Percentiles rank a stretch among this genome's conserved stretches.
These are phyloP conservation scores for Monarcha castaneiventris DNA, from an alignment of 2,113 vertebrate species.

Conservation along the genomic window DNA sequence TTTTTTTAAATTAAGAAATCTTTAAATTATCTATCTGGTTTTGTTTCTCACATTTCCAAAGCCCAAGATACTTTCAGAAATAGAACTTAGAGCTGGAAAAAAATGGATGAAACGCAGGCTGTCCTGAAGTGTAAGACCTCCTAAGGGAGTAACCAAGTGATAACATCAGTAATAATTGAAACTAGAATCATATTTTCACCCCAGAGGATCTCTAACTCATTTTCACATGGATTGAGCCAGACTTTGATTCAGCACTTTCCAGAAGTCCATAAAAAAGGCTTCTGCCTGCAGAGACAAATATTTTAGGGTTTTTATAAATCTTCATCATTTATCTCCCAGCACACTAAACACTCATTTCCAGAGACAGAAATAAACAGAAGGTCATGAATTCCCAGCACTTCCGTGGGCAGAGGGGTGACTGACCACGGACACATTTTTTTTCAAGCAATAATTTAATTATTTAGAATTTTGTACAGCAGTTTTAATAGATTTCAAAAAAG, in stretches of 20 bases:
- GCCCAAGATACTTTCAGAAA: not conserved
- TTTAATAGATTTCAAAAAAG: not conserved
- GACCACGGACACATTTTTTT: not conserved
- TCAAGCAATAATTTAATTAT: not conserved
- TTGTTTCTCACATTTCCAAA: conserved; percentile 2
- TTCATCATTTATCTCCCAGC: not conserved
- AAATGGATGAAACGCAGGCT: not conserved
- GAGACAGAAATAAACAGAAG: not conserved
- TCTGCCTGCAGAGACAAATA: not conserved
- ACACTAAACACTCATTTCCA: not conserved
- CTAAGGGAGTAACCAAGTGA: not conserved
- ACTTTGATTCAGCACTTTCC: not conserved
- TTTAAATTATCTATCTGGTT: not conserved
- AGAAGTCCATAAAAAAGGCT: not conserved
- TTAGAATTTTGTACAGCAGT: not conserved
- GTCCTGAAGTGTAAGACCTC: not conserved
- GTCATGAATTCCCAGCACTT: not conserved
- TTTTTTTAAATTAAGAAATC: not conserved
- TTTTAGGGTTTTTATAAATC: not conserved
- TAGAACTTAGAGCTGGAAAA: not conserved
- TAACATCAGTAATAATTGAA: conserved; percentile 1
- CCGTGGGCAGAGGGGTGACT: accelerated
- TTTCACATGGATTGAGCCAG: not conserved
- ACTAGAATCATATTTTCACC: conserved; percentile 4
- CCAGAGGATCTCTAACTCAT: not conserved